Evolutionary conservation across 2,888 invertebrate genomes (phyloP), one percentile per base, ranked within the genome.

Genomic region (Oscheius sp.): DNA sequence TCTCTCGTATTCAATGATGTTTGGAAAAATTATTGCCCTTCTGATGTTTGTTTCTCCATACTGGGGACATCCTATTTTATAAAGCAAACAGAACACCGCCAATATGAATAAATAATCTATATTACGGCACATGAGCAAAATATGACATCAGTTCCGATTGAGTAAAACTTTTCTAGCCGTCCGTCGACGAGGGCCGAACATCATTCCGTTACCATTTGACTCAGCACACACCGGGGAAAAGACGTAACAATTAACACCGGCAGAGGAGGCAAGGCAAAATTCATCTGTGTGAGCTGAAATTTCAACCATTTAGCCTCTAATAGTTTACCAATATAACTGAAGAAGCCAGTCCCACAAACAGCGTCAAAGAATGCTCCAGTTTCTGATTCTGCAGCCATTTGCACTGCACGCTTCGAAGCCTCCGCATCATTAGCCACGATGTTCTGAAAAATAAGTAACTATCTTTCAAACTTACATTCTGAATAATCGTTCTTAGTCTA

Each of bases 291-390:
- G 83, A 8, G 83, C 85, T 75, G 65, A 50, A 70, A 50, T 8
- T 45, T 41, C 41, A 36, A 9, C 14, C 36, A 9, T 36, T 14
- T 36, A 14, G 36, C 8, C 14, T 14, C 14, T 36, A 2, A 4
- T 14, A 44, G 17, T 32, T 3, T 24, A 75, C 75, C 75, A 20
- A 85, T 84, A 56, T 85, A 85, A 44, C 75, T 75, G 71, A 84
- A 85, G 72, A 85, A 85, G 38, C 85, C 85, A n/a, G 84, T 85
- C n/a, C 85, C 85, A 51, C 85, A 85, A 24, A 85, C 75, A 14
- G 82, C 82, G 56, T 85, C 82, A 69, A 78, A 83, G 64, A 70
- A 80, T 26, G 68, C 45, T 0, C 80, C 81, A 1, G 81, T 74
- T 50, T 82, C 82, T 0, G 75, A 66, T 67, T 85, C 85, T 5